phyloP scores from a whole-genome alignment of 2,797 vertebrate genomes.

The Sardinella longiceps region DNA sequence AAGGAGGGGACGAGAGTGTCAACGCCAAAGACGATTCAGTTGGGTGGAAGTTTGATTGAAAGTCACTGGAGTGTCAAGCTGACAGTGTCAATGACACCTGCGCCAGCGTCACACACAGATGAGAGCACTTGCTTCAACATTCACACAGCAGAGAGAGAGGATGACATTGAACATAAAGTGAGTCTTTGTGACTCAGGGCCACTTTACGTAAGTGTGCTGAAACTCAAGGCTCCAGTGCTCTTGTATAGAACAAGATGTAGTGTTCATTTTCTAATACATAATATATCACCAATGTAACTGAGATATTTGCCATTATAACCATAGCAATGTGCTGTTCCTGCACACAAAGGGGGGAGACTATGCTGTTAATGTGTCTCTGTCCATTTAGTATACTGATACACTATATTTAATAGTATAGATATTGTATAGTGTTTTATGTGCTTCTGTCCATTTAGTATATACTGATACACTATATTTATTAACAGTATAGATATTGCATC shows the following conservation, averaged over 20 bases:
- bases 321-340: too few species aligned
- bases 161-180: neutral
- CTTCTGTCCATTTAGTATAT: too few species aligned
- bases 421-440: too few species aligned
- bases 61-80: neutral
- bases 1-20: neutral
- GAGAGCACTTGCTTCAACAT: neutral
- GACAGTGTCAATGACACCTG: conserved; percentile 1
- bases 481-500: too few species aligned
- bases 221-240: neutral
- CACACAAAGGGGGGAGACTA: too few species aligned
- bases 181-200: neutral
- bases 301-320: neutral
- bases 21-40: neutral
- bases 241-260: neutral
- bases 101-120: neutral
- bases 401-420: too few species aligned
- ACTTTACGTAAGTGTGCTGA: neutral
- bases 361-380: too few species aligned
- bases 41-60: conserved; percentile 1
- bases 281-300: neutral
- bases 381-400: too few species aligned
- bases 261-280: neutral
- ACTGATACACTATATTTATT: too few species aligned
- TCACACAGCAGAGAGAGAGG: neutral